These are phyloP conservation scores for Trichomycterus rosablanca DNA, from an alignment of 2,113 vertebrate species.

Conservation along the genomic window DNA sequence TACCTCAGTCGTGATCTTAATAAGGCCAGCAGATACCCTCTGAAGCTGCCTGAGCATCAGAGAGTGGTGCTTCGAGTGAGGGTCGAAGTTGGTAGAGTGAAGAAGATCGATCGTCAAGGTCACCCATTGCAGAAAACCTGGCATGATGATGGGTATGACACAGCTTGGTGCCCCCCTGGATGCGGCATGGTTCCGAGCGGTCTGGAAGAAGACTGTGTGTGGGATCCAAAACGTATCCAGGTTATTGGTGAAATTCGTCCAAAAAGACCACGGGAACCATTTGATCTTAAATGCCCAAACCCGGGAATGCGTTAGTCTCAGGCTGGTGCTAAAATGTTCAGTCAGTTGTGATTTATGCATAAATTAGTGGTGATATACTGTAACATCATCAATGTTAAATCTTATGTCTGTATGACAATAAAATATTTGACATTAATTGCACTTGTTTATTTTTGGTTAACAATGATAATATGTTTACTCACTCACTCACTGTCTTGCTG, in stretches of 20 bases:
- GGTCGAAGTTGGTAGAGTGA: slow-evolving; percentile 33
- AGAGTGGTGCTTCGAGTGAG: slow-evolving; percentile 18
- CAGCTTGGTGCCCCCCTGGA: slow-evolving; percentile 34
- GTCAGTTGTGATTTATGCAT: too few relatives aligned
- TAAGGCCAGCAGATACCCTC: slow-evolving; percentile 43
- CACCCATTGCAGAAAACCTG: slow-evolving; percentile 30
- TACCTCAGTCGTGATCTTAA: slow-evolving; percentile 47
- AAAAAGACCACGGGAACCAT: too few relatives aligned
- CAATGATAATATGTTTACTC: too few relatives aligned
- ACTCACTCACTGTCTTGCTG: too few relatives aligned
- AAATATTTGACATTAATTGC: too few relatives aligned
- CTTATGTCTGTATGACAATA: too few relatives aligned
- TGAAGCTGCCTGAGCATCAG: background rate
- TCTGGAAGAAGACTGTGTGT: slow-evolving; percentile 40
- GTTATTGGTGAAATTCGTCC: slow-evolving; percentile 4
- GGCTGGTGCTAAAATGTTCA: too few relatives aligned
- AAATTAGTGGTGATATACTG: too few relatives aligned
- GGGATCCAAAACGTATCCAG: slow-evolving; percentile 30
- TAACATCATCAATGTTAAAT: too few relatives aligned
- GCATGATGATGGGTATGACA: slow-evolving; percentile 15
- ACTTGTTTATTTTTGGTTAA: too few relatives aligned
- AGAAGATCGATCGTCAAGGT: slow-evolving; percentile 14
- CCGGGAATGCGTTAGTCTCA: too few relatives aligned
- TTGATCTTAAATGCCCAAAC: too few relatives aligned
- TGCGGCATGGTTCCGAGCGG: slow-evolving; percentile 30